Percentiles rank a stretch among this genome's conserved stretches.
phyloP scores from a whole-genome alignment of 2,797 vertebrate species.

The Cyclopterus lumpus region DNA sequence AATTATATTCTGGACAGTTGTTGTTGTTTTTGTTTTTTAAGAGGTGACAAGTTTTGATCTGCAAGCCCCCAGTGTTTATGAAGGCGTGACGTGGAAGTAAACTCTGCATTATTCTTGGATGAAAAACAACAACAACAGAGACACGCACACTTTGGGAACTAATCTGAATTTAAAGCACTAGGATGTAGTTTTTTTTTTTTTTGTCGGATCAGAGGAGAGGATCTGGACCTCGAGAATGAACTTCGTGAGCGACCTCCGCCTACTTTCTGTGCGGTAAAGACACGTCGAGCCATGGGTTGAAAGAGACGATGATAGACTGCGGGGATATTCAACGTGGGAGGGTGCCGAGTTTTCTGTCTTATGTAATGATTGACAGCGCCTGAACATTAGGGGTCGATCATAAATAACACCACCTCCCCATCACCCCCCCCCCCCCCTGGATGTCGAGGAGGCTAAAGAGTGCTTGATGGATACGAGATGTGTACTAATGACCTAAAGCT shows the following conservation, averaged over 20 bases:
- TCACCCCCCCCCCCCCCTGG: constrained; percentile 33
- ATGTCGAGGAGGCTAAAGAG: constrained; percentile 9
- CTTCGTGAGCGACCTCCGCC: constrained; percentile 41
- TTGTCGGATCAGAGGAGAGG: constrained; percentile 29
- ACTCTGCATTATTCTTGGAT: constrained; percentile 49
- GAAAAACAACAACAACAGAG: constrained; percentile 26
- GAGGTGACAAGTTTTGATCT: constrained; percentile 20
- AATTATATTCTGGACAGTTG: constrained; percentile 10
- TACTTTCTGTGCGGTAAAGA: constrained; percentile 65
- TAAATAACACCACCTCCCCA: constrained; percentile 25
- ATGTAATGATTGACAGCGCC: constrained; percentile 78
- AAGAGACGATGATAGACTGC: constrained; percentile 61
- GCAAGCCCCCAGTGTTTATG: constrained; percentile 11
- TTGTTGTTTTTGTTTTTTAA: neutral
- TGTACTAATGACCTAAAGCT: constrained; percentile 11
- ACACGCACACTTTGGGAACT: constrained; percentile 36
- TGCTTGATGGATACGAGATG: neutral
- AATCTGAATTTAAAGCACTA: constrained; percentile 16
- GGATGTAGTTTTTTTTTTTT: constrained; percentile 66
- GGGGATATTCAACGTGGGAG: constrained; percentile 77
- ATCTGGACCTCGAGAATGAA: constrained; percentile 65
- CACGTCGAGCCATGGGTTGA: constrained; percentile 79
- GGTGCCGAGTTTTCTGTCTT: constrained; percentile 72
- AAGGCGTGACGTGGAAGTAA: constrained; percentile 54
- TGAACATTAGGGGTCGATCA: constrained; percentile 68